Evolutionary conservation across 2,888 invertebrate species (phyloP), one percentile per base, ranked within the genome.

Genomic region (Coenonympha arcania): DNA sequence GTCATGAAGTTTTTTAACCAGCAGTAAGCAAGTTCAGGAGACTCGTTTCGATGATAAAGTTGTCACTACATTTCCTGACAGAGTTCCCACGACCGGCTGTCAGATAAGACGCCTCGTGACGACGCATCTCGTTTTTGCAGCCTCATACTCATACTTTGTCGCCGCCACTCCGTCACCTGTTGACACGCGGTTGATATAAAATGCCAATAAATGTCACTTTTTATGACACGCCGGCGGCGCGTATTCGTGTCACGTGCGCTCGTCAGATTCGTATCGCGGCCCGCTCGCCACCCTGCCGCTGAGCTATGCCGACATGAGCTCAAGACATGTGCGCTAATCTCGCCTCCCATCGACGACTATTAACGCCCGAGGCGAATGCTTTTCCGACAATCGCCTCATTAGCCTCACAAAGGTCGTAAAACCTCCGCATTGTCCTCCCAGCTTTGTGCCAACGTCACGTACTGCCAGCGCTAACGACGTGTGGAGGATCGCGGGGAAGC

Each of bases 191-290:
- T 79, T 84, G 82, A 79, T 82, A 84, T 85, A 83, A 86, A 83
- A 79, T 71, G 76, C 81, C 80, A 84, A 83, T 86, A 84, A 86
- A 83, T 76, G 85, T 84, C 85, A 84, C 82, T 82, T 84, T 85
- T 86, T 85, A 84, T 84, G 81, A 80, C 70, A 68, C 73, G 64
- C 68, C 67, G 71, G 67, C 69, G 65, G 71, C 63, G 63, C 65
- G 76, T 64, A 82, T 78, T 78, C 84, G 69, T 56, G 79, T 85
- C 84, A 85, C 85, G 85, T 78, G 80, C 83, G 78, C 66, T 54
- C 63, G 53, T 68, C 78, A 76, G 83, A 83, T 83, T 63, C 67
- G 74, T 79, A 83, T 81, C 83, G 76, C 71, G 71, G 64, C 68
- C 43, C 54, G 51, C 73, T 50, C 61, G 60, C 66, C 66, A 66